Evolutionary conservation across 2,888 invertebrate species (phyloP).

Genomic region (Andrena trimmerana): DNA sequence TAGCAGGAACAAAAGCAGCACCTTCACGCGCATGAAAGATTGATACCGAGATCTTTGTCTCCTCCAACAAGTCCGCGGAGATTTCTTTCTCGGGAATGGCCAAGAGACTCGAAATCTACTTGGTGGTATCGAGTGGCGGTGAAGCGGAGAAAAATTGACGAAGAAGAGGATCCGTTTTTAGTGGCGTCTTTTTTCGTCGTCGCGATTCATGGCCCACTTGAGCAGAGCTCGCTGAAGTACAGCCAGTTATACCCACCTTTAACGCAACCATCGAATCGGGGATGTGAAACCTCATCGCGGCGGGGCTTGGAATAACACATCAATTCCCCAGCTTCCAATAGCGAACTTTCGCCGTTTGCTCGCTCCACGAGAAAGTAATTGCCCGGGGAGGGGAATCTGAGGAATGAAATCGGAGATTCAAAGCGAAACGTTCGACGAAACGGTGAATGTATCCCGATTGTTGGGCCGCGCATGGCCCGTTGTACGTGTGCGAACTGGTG

Average conservation of each 20-base stretch:
- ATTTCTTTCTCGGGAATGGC: constrained; percentile 60
- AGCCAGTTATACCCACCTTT: constrained; percentile 4
- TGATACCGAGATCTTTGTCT: constrained; percentile 63
- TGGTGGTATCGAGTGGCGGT: constrained; percentile 40
- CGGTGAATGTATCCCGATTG: neutral
- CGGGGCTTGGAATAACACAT: constrained; percentile 44
- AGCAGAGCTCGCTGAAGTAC: neutral
- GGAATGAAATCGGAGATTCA: constrained; percentile 25
- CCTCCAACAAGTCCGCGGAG: constrained; percentile 46
- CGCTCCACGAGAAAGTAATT: constrained; percentile 13
- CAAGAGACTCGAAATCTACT: constrained; percentile 50
- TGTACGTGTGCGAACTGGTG: neutral
- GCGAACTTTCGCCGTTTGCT: constrained; percentile 48
- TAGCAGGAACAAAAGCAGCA: constrained; percentile 39
- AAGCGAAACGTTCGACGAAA: constrained; percentile 26
- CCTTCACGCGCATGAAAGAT: constrained; percentile 58
- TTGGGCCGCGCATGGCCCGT: constrained; percentile 6
- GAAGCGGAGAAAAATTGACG: constrained; percentile 41
- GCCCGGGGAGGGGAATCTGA: neutral
- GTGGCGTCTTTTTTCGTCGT: neutral
- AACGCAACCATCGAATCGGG: constrained; percentile 11
- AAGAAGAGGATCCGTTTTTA: constrained; percentile 12
- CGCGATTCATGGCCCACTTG: constrained; percentile 15
- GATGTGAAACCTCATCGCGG: constrained; percentile 25
- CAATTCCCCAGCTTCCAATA: constrained; percentile 33